Evolutionary conservation across 1,140 invertebrate species (phyloP), one percentile per base, ranked within the genome.

Genomic region (Nomia melanderi): DNA sequence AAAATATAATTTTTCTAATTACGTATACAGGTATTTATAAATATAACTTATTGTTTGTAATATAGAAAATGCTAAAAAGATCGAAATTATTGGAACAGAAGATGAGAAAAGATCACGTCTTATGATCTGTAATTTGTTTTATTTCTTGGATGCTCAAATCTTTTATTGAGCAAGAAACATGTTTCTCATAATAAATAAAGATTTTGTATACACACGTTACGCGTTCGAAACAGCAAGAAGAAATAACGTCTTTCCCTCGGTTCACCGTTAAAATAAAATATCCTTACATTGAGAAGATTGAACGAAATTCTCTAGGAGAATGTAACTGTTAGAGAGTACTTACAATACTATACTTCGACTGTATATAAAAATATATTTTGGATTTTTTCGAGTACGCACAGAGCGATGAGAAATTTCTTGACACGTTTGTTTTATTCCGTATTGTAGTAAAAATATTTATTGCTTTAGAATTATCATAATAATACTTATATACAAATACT

Each of bases 121-220:
- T 1, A 89, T 79, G 77, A 90, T 92, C 36, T 91, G 87, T 59
- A 92, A 92, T 84, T 82, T 92, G 59, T 91, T 92, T 75, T 90
- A 92, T 62, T 92, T 90, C 64, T 69, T 90, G 17, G 85, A 92
- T 77, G 85, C 78, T 54, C 79, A 90, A 71, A 67, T 90, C 62
- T 92, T 89, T 69, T 91, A 84, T 79, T 92, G 70, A 88, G 27
- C n/a, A 36, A 67, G 12, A 44, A 44, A 70, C 25, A 63, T 57
- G 20, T 14, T 33, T 57, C 41, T 31, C 17, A 6, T 27, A 44
- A 59, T 59, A 63, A 50, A 69, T 54, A 33, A 29, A 11, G 27
- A 56, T 56, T 50, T 47, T 66, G 0, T 14, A 64, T 14, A 27
- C 33, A 31, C 4, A 44, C 8, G 29, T 70, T 41, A 39, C 23